Conservation (phyloP, 2,113 vertebrate genomes). For the Fregetta grallaria region DNA sequence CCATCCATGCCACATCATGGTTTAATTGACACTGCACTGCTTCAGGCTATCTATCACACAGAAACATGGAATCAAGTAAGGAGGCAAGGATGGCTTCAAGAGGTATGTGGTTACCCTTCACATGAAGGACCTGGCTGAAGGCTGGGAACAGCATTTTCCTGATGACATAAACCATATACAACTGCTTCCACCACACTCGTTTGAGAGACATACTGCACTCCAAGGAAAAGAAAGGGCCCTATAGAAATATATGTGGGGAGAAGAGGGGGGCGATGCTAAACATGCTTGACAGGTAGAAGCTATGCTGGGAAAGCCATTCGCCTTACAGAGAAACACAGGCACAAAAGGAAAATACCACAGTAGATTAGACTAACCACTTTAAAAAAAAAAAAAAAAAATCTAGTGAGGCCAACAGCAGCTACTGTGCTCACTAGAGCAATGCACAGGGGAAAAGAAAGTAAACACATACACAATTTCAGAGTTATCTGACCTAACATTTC, state of each 20-base stretch:
- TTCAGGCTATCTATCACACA: background rate
- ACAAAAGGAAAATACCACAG: background rate
- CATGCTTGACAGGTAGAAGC: background rate
- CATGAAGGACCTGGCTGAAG: background rate
- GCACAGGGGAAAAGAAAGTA: background rate
- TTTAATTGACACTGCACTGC: background rate
- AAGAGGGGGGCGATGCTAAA: background rate
- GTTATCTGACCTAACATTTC: background rate
- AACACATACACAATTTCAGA: background rate
- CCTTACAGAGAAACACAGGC: background rate
- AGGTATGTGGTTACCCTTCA: background rate
- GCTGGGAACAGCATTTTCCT: background rate
- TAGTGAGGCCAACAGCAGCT: background rate
- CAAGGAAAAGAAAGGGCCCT: background rate
- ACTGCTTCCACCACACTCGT: background rate
- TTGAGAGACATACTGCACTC: background rate
- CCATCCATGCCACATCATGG: background rate
- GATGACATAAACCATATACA: rapidly evolving
- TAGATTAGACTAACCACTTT: background rate
- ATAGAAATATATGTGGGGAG: background rate
- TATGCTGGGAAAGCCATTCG: background rate
- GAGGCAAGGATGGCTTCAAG: background rate
- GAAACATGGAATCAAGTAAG: background rate
- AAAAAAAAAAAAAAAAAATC: background rate
- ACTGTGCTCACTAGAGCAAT: background rate